phyloP scores from a whole-genome alignment of 2,888 invertebrate genomes.

The Geotrupes spiniger region DNA sequence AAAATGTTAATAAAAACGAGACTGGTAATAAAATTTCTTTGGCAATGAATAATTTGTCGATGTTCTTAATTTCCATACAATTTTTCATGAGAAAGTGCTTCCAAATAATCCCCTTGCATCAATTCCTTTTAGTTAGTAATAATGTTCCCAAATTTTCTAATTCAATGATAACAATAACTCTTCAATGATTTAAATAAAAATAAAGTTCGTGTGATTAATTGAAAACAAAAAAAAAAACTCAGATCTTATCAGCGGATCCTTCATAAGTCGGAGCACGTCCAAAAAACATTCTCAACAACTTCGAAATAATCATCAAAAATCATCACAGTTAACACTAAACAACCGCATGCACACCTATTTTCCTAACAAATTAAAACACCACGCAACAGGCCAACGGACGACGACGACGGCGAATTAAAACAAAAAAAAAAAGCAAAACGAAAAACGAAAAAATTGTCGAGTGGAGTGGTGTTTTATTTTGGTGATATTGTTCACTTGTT shows the following conservation, averaged over 20 bases:
- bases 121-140: no score
- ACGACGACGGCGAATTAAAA: no score
- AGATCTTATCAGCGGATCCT: constrained; percentile 67
- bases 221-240: constrained; percentile 43
- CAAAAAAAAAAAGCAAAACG: constrained; percentile 16
- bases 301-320: constrained; percentile 23
- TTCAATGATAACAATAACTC: no score
- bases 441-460: constrained; percentile 9
- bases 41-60: no score
- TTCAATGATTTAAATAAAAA: no score
- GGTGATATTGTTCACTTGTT: constrained; percentile 19
- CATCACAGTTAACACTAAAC: constrained; percentile 11
- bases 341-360: constrained; percentile 16
- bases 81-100: no score
- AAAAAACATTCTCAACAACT: constrained; percentile 45
- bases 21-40: no score
- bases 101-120: no score
- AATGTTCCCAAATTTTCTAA: no score
- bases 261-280: constrained; percentile 44
- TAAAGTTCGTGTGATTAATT: no score
- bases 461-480: constrained; percentile 19
- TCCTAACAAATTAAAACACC: constrained; percentile 15
- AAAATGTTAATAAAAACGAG: no score
- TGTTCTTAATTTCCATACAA: no score
- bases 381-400: constrained; percentile 15